Evolutionary conservation across 2,888 invertebrate species (phyloP), one percentile per base, ranked within the genome.

Genomic region (Fragum sueziense): DNA sequence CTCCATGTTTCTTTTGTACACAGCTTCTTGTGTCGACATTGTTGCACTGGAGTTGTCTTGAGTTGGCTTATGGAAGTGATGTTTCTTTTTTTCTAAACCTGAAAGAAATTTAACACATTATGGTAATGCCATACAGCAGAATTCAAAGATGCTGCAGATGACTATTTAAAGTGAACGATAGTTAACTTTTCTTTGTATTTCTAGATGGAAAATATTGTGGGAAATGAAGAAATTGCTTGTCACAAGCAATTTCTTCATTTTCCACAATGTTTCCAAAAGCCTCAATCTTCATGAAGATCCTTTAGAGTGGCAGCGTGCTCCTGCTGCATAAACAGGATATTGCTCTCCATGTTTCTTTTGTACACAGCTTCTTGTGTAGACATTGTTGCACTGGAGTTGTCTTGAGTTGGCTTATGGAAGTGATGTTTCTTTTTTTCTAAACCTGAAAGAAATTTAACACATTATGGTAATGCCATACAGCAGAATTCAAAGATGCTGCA

Each of bases 231-330:
- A 37, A 37, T 22, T 54, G 25, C 54, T 7, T 54, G 54, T 11
- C 54, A 54, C n/a, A 54, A 11, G n/a, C n/a, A n/a, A 7, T n/a
- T 22, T 54, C 20, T 54, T 54, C 54, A 11, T 11, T n/a, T 54
- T 54, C n/a, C 20, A 37, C 37, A 37, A 6, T 37, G 37, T 37
- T 37, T 37, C 7, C 37, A n/a, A n/a, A n/a, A n/a, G n/a, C n/a
- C n/a, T n/a, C n/a, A n/a, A n/a, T 93, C 92, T 73, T 91, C 89
- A 82, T 93, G 93, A 22, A 93, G 82, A 7, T 88, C 92, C 73
- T 91, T 92, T 20, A 93, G 84, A 20, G 91, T 92, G 33, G 87
- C 85, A 51, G 92, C 89, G 87, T 93, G 93, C 78, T 92, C 91
- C 81, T 91, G 90, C 77, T 92, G 93, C 86, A 93, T 90, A 77